Percentiles rank a stretch among this genome's conserved stretches.
phyloP scores from a whole-genome alignment of 2,888 invertebrate genomes.

The Drosophila kambysellisi region DNA sequence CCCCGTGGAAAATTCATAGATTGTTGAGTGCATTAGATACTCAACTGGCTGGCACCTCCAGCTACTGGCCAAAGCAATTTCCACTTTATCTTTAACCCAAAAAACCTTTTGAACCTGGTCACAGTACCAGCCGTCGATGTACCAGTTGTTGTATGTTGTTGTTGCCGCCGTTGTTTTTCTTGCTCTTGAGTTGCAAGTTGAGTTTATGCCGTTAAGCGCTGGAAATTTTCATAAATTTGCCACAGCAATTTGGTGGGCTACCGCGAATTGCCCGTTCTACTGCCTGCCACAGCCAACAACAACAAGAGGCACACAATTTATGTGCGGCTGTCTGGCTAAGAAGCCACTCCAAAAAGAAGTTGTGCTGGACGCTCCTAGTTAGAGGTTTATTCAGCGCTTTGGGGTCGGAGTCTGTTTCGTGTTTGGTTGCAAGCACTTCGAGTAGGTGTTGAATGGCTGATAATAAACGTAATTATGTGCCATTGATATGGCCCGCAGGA shows the following conservation, averaged over 20 bases:
- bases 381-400: conserved; percentile 6
- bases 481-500: conserved; percentile 64
- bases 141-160: background rate
- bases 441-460: conserved; percentile 82
- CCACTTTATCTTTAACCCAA: conserved; percentile 60
- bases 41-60: conserved; percentile 43
- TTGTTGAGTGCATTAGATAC: conserved; percentile 32
- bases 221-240: conserved; percentile 67
- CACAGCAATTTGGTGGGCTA: conserved; percentile 63
- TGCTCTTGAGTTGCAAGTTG: conserved; percentile 31
- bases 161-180: conserved; percentile 8
- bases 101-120: conserved; percentile 67
- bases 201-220: conserved; percentile 49
- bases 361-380: conserved; percentile 20
- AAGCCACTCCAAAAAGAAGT: conserved; percentile 42
- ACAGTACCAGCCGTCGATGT: background rate
- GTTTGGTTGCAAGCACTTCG: conserved; percentile 50
- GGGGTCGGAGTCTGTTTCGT: conserved; percentile 27
- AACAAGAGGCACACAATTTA: conserved; percentile 55
- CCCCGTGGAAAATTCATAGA: conserved; percentile 20
- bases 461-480: conserved; percentile 79
- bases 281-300: conserved; percentile 35
- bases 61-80: conserved; percentile 59
- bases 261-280: conserved; percentile 40
- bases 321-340: conserved; percentile 41